A percentile compares a stretch with the other conserved stretches of the same genome.
Conservation (phyloP, 2,888 invertebrate genomes). For the Agrotis segetum region DNA sequence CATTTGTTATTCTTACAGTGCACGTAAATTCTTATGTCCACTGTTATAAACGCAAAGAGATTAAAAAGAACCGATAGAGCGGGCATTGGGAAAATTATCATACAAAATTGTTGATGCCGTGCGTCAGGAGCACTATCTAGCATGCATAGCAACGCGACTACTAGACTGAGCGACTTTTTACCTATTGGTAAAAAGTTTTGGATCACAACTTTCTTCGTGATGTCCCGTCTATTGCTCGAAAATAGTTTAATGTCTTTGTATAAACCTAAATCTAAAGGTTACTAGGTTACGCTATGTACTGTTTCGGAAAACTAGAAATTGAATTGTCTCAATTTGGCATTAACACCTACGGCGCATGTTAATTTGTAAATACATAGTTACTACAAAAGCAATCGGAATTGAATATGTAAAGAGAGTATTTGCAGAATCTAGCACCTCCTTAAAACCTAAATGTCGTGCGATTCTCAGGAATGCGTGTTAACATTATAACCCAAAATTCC, state of each 20-base stretch:
- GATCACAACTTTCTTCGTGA: too few relatives aligned
- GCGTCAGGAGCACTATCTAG: too few relatives aligned
- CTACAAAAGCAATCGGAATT: constrained; percentile 3
- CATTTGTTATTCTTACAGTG: too few relatives aligned
- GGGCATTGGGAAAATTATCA: too few relatives aligned
- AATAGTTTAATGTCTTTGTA: too few relatives aligned
- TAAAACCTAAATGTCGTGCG: constrained; percentile 17
- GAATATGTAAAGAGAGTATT: constrained; percentile 35
- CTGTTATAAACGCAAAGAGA: neutral
- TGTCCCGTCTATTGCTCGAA: too few relatives aligned
- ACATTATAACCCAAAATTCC: neutral
- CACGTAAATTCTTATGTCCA: neutral
- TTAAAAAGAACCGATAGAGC: too few relatives aligned
- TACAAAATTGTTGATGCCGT: too few relatives aligned
- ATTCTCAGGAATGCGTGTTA: constrained; percentile 11
- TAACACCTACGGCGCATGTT: neutral
- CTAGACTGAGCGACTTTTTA: too few relatives aligned
- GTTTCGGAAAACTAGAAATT: neutral
- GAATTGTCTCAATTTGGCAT: constrained; percentile 5
- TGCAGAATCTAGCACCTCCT: constrained; percentile 2
- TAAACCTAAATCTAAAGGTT: neutral
- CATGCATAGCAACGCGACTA: too few relatives aligned
- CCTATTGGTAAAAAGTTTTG: too few relatives aligned
- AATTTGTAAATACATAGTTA: neutral
- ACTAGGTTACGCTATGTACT: neutral